Evolutionary conservation across 2,888 invertebrate species (phyloP).

Genomic region (Lasioglossum leucozonium): DNA sequence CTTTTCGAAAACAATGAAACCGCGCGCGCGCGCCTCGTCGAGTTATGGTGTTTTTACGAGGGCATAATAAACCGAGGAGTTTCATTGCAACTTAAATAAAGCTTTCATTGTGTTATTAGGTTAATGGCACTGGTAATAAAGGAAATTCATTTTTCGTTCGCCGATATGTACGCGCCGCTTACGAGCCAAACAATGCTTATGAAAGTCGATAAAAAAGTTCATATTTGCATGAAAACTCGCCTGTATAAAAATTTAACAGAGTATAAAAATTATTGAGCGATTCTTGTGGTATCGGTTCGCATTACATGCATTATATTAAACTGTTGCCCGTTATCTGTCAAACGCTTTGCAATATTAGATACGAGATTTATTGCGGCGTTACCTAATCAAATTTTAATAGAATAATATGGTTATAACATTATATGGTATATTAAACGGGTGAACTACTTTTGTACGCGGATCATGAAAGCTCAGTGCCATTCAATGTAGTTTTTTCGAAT

Average conservation of each 20-base stretch:
- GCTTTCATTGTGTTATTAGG: neutral
- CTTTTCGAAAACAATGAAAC: neutral
- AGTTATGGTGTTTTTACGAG: neutral
- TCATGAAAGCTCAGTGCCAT: neutral
- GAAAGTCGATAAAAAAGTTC: neutral
- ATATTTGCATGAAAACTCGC: neutral
- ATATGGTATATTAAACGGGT: neutral
- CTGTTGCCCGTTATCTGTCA: neutral
- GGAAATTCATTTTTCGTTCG: neutral
- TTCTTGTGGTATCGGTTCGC: neutral
- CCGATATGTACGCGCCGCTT: neutral
- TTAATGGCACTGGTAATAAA: neutral
- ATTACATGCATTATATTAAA: neutral
- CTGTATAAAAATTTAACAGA: neutral
- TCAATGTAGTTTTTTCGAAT: neutral
- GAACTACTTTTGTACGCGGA: neutral
- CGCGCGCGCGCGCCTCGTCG: neutral
- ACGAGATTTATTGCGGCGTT: neutral
- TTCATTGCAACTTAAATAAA: neutral
- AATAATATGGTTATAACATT: too few relatives aligned
- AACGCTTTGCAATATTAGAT: neutral
- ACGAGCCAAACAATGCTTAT: neutral
- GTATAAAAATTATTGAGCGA: neutral
- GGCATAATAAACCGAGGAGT: neutral
- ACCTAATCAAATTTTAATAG: too few relatives aligned